Evolutionary conservation across 2,888 invertebrate species (phyloP).

Genomic region (Scelioninae gen. 1): DNA sequence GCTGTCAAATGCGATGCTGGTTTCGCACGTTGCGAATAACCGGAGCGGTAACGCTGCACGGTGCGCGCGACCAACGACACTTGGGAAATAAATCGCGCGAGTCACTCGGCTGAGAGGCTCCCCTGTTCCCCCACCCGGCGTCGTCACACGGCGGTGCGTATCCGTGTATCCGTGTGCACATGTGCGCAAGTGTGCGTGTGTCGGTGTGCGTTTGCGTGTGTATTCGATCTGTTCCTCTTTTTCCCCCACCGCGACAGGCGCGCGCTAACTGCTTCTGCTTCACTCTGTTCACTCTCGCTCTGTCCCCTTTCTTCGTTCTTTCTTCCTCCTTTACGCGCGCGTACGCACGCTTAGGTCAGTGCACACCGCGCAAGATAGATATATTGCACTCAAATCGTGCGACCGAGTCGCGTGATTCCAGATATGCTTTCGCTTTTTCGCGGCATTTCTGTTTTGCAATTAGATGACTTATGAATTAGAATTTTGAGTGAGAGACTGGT

Average conservation of each 20-base stretch:
- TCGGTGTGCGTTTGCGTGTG: slow-evolving; percentile 32
- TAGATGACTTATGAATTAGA: too few relatives aligned
- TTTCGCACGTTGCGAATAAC: slow-evolving; percentile 63
- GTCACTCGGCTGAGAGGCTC: slow-evolving; percentile 74
- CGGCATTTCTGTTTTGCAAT: too few relatives aligned
- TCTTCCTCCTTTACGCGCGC: slow-evolving; percentile 63
- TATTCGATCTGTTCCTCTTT: slow-evolving; percentile 64
- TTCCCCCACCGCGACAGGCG: slow-evolving; percentile 44
- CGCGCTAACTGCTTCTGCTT: slow-evolving; percentile 51
- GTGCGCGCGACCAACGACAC: slow-evolving; percentile 74
- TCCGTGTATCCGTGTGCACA: slow-evolving; percentile 16
- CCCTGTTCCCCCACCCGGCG: slow-evolving; percentile 67
- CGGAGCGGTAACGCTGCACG: slow-evolving; percentile 64
- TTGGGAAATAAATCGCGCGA: slow-evolving; percentile 74
- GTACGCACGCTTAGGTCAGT: slow-evolving; percentile 67
- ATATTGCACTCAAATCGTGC: slow-evolving; percentile 52
- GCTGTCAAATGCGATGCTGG: slow-evolving; percentile 49
- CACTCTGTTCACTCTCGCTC: slow-evolving; percentile 60
- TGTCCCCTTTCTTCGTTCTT: slow-evolving; percentile 45
- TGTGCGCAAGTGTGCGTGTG: slow-evolving; percentile 44
- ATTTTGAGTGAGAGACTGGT: too few relatives aligned
- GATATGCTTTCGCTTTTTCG: too few relatives aligned
- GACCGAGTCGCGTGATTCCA: slow-evolving; percentile 14
- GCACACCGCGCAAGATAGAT: slow-evolving; percentile 56
- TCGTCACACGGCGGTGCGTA: slow-evolving; percentile 60